Evolutionary conservation across 2,797 vertebrate species (phyloP), one percentile per base, ranked within the genome.

Genomic region (Coracias cyanogaster): DNA sequence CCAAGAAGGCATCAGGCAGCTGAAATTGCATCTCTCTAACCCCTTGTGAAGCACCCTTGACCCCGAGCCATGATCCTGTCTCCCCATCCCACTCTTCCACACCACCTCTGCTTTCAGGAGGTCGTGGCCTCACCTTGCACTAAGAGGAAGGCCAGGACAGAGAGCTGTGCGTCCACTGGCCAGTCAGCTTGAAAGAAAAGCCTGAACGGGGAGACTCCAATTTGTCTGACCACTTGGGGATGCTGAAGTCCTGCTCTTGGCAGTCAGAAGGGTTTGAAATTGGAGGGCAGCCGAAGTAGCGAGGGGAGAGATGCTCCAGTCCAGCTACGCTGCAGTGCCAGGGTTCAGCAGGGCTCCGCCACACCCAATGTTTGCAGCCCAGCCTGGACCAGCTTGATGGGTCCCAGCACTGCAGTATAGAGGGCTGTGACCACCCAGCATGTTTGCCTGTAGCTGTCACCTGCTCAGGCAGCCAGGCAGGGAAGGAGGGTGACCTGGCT

Each of bases 241-340:
- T 96, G 96, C 95, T 96, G 94, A 74, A 91, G 94, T 12, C 84
- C 86, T 16, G 81, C 4, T 43, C 82, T 69, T 39, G 82, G 84
- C 45, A 9, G 9, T 0, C 4, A 1, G 84, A 43, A 91, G 57
- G 9, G 31, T 60, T 82, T 54, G 78, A 15, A n/a, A 72, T 45
- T 6, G 0, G 43, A 78, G 69, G 69, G 46, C 89, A 76, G 62
- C 29, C 14, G 14, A 28, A 16, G 31, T 13, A 39, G 37, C 25
- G 3, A 82, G 28, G 62, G 29, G 29, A 35, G 31, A 48, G 45
- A 21, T 18, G 58, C 17, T n/a, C 35, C 31, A 1, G 1, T 15
- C 54, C 33, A 13, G 28, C 64, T 5, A 2, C 4, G 1, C 55
- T 13, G 35, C 51, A 81, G 37, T 25, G 12, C 17, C 6, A 4